Evolutionary conservation across 1,140 invertebrate genomes (phyloP), one percentile per base, ranked within the genome.

Genomic region (Condylostylus longicornis): DNA sequence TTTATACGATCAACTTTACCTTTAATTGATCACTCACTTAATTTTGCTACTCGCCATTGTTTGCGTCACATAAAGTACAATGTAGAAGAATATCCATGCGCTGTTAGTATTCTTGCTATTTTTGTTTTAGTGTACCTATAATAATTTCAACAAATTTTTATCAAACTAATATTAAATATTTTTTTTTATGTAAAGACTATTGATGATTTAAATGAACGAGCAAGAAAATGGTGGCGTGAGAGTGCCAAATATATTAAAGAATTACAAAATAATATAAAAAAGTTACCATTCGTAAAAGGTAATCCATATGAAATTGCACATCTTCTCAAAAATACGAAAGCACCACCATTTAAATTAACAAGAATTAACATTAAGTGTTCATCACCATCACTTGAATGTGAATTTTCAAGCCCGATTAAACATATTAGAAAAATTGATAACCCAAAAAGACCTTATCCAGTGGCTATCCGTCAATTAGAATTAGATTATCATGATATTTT

Each of bases 1-100:
- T 47, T 66, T n/a, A 36, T 41, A 9, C 56, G 53, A 21, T 46
- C 47, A 2, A 5, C 6, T 5, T 37, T 25, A 17, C 18, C 35
- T 22, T 5, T 14, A 5, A 17, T 5, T 9, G 3, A 17, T 12
- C 14, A 37, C 17, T 4, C 17, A 4, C 17, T 37, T 12, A 28
- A 18, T 4, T 37, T 22, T 17, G 18, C 14, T 22, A 10, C 19
- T 7, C 5, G 12, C 12, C 10, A 27, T 21, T 37, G 35, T 37
- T 22, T 5, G 17, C 12, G 34, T 8, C 34, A 35, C 14, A 10
- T 4, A 4, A 35, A 20, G 6, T 12, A 29, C 19, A 4, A 27
- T 17, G 23, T 3, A 29, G 20, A 37, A 5, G 13, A 37, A 7
- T 22, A 4, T 18, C 8, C 12, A 12, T 9, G 18, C 12, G 12